Base-by-base conservation (phyloP, 2,113 vertebrate species). In the Hucho hucho region DNA sequence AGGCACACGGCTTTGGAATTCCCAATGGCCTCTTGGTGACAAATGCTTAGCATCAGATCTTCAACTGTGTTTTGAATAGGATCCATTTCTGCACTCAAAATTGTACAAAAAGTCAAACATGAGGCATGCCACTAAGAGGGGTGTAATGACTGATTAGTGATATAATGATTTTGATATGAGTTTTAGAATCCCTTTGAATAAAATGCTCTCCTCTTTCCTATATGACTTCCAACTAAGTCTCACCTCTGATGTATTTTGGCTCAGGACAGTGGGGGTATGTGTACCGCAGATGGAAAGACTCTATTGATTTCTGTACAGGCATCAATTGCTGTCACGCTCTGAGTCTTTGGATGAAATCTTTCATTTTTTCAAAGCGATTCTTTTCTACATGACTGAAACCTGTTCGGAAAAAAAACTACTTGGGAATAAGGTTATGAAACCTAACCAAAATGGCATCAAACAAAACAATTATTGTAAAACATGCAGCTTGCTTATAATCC, bases 371-470 rank as follows among this genome's bases (percentile, higher is more conserved):
- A 83, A 89, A 91, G 46, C 84, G 81, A 22, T 83, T 88, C 78
- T 83, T 91, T 70, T 89, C 86, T 56, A 87, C 81, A 3, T 76
- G 83, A 84, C 43, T 87, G 1, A 89, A 65, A 69, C 85, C 89
- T 91, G 73, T n/a, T 26, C 6, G 4, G 4, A 29, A 4, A 4
- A 29, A 29, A 29, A 26, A 26, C 1, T 6, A 7, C 6, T 37
- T 37, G 32, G 5, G 1, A 32, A 32, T 32, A 32, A 32, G 29
- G 32, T 37, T 37, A 37, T 37, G 32, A 37, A 37, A 37, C 32
- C 32, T 6, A 37, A 6, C 6, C 32, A 37, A 37, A 37, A 37
- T 37, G 6, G 32, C 6, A 37, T 6, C 6, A 37, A 37, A 7
- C 6, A 37, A 37, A 6, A 7, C 6, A 37, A 37, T 6, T 37